Evolutionary conservation across 2,888 invertebrate genomes (phyloP).

Genomic region (Drosophila kokeensis): DNA sequence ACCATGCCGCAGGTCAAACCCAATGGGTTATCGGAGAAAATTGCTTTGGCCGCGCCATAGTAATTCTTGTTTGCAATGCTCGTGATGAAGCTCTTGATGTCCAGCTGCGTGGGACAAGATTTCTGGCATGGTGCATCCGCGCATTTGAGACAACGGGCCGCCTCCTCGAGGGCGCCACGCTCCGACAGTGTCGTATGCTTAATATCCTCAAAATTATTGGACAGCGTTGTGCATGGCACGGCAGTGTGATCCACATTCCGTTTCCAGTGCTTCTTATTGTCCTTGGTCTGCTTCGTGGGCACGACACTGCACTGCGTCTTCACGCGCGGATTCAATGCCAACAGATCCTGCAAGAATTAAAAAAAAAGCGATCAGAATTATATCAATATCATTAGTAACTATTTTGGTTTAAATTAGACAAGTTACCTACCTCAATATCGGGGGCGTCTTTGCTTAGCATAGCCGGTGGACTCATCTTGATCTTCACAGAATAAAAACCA

Average conservation of each 20-base stretch:
- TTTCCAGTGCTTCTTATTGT: slow-evolving; percentile 97
- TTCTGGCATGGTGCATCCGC: slow-evolving; percentile 99
- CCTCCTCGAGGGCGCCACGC: slow-evolving; percentile 95
- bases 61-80: slow-evolving; percentile 99
- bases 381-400: background rate
- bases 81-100: slow-evolving; percentile 98
- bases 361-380: background rate
- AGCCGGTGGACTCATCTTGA: slow-evolving; percentile 85
- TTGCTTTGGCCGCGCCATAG: slow-evolving; percentile 98
- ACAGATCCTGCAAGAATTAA: slow-evolving; percentile 89
- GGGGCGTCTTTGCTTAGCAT: slow-evolving; percentile 90
- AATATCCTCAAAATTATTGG: slow-evolving; percentile 97
- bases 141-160: slow-evolving; percentile 95
- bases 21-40: slow-evolving; percentile 98
- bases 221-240: slow-evolving; percentile 88
- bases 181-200: slow-evolving; percentile 99
- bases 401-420: background rate
- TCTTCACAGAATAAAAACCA: background rate
- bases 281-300: slow-evolving; percentile 94
- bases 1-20: slow-evolving; percentile 99
- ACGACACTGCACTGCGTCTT: slow-evolving; percentile 91
- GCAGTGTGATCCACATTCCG: slow-evolving; percentile 92
- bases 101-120: slow-evolving; percentile 98
- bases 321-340: slow-evolving; percentile 93
- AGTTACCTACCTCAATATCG: slow-evolving; percentile 91